phyloP scores from a whole-genome alignment of 2,797 vertebrate genomes.

The Xenops minutus region DNA sequence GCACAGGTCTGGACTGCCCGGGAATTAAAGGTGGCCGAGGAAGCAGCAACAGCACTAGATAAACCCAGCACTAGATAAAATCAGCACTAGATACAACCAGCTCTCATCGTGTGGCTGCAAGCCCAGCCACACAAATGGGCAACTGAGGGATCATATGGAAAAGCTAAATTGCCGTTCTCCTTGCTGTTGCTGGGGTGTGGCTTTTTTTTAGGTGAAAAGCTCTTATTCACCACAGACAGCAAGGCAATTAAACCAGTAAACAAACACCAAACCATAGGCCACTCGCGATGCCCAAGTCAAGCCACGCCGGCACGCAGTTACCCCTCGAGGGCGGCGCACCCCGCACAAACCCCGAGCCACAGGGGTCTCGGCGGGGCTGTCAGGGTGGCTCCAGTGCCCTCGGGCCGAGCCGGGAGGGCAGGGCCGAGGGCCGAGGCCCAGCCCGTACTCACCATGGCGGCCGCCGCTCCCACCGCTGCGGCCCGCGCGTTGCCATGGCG shows the following conservation, averaged over 20 bases:
- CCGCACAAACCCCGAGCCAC: neutral
- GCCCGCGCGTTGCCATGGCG: neutral
- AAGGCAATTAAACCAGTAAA: neutral
- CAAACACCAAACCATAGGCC: neutral
- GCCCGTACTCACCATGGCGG: conserved; percentile 1
- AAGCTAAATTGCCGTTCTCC: neutral
- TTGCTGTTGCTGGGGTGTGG: neutral
- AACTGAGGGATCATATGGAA: fast-evolving
- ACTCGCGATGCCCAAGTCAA: neutral
- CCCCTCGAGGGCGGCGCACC: fast-evolving
- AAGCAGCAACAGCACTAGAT: neutral
- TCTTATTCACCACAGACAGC: neutral
- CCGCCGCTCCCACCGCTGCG: neutral
- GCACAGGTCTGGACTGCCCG: fast-evolving
- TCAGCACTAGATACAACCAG: neutral
- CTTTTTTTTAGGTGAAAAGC: neutral
- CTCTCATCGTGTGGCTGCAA: fast-evolving
- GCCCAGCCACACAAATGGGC: fast-evolving
- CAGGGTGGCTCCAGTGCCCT: neutral
- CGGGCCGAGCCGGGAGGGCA: too few species aligned
- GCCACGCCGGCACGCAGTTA: too few species aligned
- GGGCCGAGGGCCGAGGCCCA: too few species aligned
- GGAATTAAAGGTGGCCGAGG: neutral
- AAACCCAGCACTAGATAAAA: too few species aligned
- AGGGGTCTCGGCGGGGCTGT: too few species aligned